These are phyloP conservation scores for Arremon brunneinucha DNA, from an alignment of 2,797 vertebrate genomes.

Conservation along the genomic window DNA sequence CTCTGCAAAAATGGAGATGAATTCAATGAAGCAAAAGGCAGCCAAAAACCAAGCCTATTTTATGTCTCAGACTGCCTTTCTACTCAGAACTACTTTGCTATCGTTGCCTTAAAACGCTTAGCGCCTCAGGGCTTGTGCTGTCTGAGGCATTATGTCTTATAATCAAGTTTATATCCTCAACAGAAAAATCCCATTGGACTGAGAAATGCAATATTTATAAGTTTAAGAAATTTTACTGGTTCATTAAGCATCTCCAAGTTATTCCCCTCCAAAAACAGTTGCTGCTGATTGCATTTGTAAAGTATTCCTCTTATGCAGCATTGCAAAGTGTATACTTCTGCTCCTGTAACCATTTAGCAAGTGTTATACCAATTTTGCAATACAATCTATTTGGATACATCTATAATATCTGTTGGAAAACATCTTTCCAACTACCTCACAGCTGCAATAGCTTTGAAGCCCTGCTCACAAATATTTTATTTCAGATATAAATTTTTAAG, in stretches of 20 bases:
- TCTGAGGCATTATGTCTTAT: neutral
- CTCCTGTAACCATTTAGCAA: neutral
- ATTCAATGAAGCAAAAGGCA: neutral
- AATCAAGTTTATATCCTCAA: neutral
- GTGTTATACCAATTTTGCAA: neutral
- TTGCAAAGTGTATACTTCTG: neutral
- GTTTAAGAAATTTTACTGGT: neutral
- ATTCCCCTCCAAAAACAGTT: neutral
- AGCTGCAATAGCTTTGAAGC: neutral
- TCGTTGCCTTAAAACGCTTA: neutral
- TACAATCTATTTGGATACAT: neutral
- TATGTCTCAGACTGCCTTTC: neutral
- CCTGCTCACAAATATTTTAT: neutral
- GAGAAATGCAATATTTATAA: neutral
- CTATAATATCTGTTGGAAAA: neutral
- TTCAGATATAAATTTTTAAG: neutral
- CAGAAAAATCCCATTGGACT: neutral
- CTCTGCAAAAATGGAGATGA: neutral
- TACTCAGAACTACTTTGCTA: neutral
- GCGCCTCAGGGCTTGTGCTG: neutral
- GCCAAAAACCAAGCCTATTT: neutral
- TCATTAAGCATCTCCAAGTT: neutral
- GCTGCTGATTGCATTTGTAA: neutral
- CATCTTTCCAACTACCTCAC: neutral
- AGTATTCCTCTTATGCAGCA: neutral